A percentile compares a stretch with the other conserved stretches of the same genome.
Conservation (phyloP, 2,888 invertebrate genomes). For the Ennomos quercinarius region DNA sequence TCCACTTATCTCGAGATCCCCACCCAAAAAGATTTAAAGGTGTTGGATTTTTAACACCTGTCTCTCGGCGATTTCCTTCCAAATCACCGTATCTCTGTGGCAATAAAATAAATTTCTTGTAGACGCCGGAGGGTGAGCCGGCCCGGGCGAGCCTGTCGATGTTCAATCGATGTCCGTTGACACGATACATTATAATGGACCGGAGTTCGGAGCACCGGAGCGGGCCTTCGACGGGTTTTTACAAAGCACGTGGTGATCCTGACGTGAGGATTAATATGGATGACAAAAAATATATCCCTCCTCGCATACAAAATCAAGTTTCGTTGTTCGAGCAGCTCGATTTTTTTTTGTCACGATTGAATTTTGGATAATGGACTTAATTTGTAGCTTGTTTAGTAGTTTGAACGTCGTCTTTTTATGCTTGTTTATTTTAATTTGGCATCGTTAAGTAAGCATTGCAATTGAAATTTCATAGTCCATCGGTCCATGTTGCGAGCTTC, state of each 20-base stretch:
- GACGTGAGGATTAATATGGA: conserved; percentile 83
- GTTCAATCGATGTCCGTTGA: conserved; percentile 84
- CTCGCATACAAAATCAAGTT: conserved; percentile 73
- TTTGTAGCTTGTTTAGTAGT: conserved; percentile 61
- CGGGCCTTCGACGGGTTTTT: conserved; percentile 78
- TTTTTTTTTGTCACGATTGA: conserved; percentile 67
- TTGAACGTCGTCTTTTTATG: conserved; percentile 43
- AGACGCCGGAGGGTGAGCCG: conserved; percentile 80
- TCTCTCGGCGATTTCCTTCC: conserved; percentile 80
- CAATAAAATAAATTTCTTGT: conserved; percentile 84
- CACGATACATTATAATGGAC: conserved; percentile 84
- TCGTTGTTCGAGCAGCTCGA: conserved; percentile 53
- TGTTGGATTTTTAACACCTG: conserved; percentile 84
- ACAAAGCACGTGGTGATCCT: conserved; percentile 83
- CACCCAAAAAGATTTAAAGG: conserved; percentile 74
- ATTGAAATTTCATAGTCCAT: conserved; percentile 63
- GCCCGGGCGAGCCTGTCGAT: conserved; percentile 73
- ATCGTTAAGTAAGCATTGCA: conserved; percentile 40
- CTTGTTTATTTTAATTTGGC: conserved; percentile 30
- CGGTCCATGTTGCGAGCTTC: conserved; percentile 64
- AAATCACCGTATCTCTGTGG: conserved; percentile 82
- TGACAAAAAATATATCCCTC: conserved; percentile 77
- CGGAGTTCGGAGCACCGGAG: conserved; percentile 69
- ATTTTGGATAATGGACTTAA: conserved; percentile 64
- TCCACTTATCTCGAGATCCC: conserved; percentile 74